phyloP scores from a whole-genome alignment of 2,113 vertebrate genomes.

The Chaetura pelagica region DNA sequence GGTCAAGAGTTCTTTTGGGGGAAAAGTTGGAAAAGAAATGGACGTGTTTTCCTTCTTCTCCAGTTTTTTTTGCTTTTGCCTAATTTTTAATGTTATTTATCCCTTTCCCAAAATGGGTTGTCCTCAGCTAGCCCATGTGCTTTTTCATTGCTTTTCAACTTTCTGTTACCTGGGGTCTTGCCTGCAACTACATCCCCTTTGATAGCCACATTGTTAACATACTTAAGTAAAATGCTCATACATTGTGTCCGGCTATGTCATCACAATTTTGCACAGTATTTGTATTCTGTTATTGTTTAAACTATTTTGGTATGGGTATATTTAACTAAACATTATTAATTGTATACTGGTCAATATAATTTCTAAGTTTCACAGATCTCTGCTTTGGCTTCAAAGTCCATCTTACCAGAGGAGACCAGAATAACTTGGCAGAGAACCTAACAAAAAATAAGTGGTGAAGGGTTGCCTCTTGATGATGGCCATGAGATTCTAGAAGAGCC shows the following conservation, averaged over 20 bases:
- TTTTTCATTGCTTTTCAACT: neutral
- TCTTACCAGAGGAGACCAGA: neutral
- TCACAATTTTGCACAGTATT: neutral
- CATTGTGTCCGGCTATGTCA: neutral
- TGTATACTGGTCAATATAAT: neutral
- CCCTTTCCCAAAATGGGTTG: fast-evolving
- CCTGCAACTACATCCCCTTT: neutral
- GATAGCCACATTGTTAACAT: neutral
- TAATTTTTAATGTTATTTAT: neutral
- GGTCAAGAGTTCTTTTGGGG: neutral
- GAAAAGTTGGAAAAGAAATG: neutral
- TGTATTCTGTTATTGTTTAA: neutral
- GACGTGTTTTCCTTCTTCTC: neutral
- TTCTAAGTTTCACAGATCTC: neutral
- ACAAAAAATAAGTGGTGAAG: neutral
- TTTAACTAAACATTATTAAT: neutral
- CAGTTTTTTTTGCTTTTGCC: neutral
- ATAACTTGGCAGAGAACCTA: neutral
- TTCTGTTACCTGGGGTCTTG: neutral
- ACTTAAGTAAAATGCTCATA: neutral
- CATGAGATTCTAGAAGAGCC: neutral
- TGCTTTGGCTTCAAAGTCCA: neutral
- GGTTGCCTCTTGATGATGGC: neutral
- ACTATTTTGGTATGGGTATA: neutral
- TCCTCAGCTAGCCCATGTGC: neutral